A percentile compares a stretch with the other conserved stretches of the same genome.
Conservation (phyloP, 2,888 invertebrate genomes). For the Ormyrus labotus region DNA sequence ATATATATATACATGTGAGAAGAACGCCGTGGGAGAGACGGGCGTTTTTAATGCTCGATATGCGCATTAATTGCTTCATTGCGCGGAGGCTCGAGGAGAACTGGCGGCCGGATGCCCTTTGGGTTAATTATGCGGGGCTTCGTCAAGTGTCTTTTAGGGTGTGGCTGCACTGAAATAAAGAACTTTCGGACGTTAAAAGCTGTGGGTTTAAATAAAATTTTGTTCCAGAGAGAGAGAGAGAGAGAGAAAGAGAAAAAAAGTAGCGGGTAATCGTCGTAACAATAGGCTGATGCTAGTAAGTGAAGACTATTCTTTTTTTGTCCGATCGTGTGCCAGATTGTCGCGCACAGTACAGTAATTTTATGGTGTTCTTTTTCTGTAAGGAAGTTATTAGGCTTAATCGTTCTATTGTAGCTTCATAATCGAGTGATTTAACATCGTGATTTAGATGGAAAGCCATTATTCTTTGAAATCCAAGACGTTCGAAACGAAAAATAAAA, state of each 20-base stretch:
- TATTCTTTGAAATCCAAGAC: background rate
- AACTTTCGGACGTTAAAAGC: no score
- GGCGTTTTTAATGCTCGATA: slow-evolving; percentile 25
- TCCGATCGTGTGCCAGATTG: background rate
- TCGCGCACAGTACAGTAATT: background rate
- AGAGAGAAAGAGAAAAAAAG: no score
- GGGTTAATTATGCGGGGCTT: no score
- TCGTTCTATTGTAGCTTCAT: slow-evolving; percentile 25
- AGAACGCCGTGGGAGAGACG: slow-evolving; percentile 49
- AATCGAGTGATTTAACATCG: slow-evolving; percentile 16
- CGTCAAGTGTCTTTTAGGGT: no score
- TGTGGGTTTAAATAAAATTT: no score
- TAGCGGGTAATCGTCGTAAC: no score
- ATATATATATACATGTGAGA: background rate
- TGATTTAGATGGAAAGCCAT: slow-evolving; percentile 21
- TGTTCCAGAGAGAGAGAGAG: no score
- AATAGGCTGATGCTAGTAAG: no score
- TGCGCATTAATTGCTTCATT: slow-evolving; percentile 39
- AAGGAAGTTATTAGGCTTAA: slow-evolving; percentile 27
- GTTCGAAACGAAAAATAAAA: no score
- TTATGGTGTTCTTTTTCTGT: background rate
- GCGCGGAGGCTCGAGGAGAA: background rate
- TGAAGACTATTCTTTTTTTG: no score
- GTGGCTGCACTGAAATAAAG: no score
- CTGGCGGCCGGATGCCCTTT: no score